Evolutionary conservation across 2,888 invertebrate species (phyloP).

Genomic region (Helicoverpa assulta): DNA sequence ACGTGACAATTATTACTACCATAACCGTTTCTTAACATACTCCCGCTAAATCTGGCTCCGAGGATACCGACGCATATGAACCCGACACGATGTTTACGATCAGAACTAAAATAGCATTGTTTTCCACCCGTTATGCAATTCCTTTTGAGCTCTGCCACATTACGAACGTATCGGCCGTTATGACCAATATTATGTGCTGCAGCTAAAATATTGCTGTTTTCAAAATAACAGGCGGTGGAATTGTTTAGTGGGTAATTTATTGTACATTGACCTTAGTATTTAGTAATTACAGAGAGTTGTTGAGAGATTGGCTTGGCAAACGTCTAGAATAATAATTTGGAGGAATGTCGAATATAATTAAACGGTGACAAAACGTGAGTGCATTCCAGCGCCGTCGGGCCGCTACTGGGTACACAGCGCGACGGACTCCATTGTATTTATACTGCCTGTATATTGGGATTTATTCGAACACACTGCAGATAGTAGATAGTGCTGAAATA

Average conservation of each 20-base stretch:
- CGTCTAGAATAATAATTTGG: constrained; percentile 27
- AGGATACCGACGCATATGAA: constrained; percentile 72
- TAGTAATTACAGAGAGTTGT: constrained; percentile 36
- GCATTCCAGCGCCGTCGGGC: constrained; percentile 27
- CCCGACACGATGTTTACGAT: constrained; percentile 69
- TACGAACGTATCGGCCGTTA: constrained; percentile 44
- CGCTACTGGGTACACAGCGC: constrained; percentile 17
- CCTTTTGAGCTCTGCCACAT: constrained; percentile 67
- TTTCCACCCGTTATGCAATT: constrained; percentile 73
- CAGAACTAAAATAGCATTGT: constrained; percentile 75
- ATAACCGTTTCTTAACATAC: constrained; percentile 78
- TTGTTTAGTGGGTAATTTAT: constrained; percentile 54
- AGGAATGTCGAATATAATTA: constrained; percentile 44
- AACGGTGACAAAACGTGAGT: constrained; percentile 15
- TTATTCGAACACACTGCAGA: constrained; percentile 53
- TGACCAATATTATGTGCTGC: constrained; percentile 49
- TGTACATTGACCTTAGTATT: constrained; percentile 59
- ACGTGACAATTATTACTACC: constrained; percentile 82
- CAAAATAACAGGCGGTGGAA: constrained; percentile 44
- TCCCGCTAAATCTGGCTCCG: constrained; percentile 77
- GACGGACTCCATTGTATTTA: constrained; percentile 46
- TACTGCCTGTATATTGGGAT: constrained; percentile 42
- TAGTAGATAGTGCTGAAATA: constrained; percentile 57
- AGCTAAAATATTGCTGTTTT: constrained; percentile 50
- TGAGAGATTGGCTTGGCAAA: constrained; percentile 46